A percentile compares a stretch with the other conserved stretches of the same genome.
phyloP scores from a whole-genome alignment of 2,888 invertebrate genomes.

The Oeneis ivallda region DNA sequence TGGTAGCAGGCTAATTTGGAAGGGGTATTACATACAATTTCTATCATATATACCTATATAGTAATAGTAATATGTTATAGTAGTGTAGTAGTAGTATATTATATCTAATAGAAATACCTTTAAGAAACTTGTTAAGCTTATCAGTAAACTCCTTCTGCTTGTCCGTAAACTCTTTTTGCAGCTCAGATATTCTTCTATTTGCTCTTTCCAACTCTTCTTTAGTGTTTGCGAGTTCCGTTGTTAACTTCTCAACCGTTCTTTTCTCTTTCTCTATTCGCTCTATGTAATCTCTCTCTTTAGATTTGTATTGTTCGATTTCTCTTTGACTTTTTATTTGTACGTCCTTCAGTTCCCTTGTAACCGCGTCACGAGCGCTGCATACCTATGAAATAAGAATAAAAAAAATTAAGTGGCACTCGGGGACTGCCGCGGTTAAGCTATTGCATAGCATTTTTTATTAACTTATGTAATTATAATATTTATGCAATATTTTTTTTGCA shows the following conservation, averaged over 20 bases:
- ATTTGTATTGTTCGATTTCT: slow-evolving; percentile 63
- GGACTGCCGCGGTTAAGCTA: no score
- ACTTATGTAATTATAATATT: no score
- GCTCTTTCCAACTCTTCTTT: slow-evolving; percentile 80
- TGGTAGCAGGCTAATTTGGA: no score
- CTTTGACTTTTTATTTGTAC: slow-evolving; percentile 66
- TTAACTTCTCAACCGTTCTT: slow-evolving; percentile 76
- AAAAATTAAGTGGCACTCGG: no score
- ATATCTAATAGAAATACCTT: slow-evolving; percentile 31
- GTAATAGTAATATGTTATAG: no score
- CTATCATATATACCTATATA: no score
- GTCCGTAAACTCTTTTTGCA: slow-evolving; percentile 78
- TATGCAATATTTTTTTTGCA: no score
- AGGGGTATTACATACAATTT: no score
- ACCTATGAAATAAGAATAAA: slow-evolving; percentile 64
- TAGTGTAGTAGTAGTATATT: no score
- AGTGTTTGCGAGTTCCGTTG: slow-evolving; percentile 67
- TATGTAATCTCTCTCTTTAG: slow-evolving; percentile 69
- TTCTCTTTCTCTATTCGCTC: slow-evolving; percentile 78
- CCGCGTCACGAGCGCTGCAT: slow-evolving; percentile 82
- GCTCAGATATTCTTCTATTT: slow-evolving; percentile 79
- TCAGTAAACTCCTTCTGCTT: slow-evolving; percentile 77
- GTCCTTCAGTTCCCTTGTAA: slow-evolving; percentile 80
- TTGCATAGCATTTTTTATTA: no score
- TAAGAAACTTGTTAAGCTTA: slow-evolving; percentile 58